Evolutionary conservation across 2,888 invertebrate genomes (phyloP).

Genomic region (Andrena hattorfiana): DNA sequence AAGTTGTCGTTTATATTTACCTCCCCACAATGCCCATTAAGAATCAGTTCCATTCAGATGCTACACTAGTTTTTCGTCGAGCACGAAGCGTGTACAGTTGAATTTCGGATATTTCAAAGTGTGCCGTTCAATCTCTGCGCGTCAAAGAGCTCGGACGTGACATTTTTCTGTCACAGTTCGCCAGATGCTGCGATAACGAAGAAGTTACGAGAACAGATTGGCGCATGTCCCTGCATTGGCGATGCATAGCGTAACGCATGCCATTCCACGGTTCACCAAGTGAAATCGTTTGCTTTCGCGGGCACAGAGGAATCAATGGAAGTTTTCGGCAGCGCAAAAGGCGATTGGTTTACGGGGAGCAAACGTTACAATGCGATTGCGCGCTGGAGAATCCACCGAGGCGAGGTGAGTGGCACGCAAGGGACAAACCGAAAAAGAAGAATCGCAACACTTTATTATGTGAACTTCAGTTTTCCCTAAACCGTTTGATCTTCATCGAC

Average conservation of each 20-base stretch:
- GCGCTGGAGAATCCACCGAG: background rate
- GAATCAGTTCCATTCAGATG: too few relatives aligned
- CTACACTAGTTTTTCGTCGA: too few relatives aligned
- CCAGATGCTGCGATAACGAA: background rate
- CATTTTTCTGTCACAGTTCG: too few relatives aligned
- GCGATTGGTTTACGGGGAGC: constrained; percentile 19
- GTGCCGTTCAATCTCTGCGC: too few relatives aligned
- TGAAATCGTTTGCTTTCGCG: constrained; percentile 16
- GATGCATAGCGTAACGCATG: background rate
- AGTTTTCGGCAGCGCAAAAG: constrained; percentile 12
- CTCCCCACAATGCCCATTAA: too few relatives aligned
- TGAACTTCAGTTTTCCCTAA: background rate
- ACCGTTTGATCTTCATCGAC: background rate
- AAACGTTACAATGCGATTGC: constrained; percentile 7
- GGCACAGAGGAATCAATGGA: constrained; percentile 19
- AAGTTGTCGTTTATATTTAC: too few relatives aligned
- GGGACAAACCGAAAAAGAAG: background rate
- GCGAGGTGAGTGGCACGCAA: background rate
- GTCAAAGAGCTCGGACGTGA: too few relatives aligned
- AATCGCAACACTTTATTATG: constrained; percentile 13
- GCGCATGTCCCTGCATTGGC: background rate
- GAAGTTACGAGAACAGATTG: background rate
- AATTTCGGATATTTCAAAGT: too few relatives aligned
- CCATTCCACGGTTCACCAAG: background rate
- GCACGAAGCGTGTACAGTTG: too few relatives aligned